Percentiles rank a stretch among this genome's conserved stretches.
Conservation (phyloP, 2,888 invertebrate species). For the Lochmaea crataegi region DNA sequence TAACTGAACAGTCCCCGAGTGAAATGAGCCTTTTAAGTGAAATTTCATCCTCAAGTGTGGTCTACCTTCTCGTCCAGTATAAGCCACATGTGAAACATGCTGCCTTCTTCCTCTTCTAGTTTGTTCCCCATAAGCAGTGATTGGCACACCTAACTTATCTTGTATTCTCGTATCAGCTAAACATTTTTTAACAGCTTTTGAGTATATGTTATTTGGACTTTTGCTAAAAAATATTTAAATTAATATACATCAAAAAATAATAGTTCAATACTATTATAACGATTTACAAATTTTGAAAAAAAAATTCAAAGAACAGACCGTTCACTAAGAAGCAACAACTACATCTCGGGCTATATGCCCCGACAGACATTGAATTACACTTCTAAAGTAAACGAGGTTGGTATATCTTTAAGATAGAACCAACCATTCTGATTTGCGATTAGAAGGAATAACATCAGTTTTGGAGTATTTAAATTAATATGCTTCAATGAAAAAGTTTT, state of each 20-base stretch:
- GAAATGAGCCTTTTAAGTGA: slow-evolving; percentile 85
- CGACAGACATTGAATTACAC: too few species aligned
- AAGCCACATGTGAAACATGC: slow-evolving; percentile 84
- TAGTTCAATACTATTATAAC: too few species aligned
- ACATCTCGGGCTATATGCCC: too few species aligned
- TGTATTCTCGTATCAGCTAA: slow-evolving; percentile 79
- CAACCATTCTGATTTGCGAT: too few species aligned
- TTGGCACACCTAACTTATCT: slow-evolving; percentile 89
- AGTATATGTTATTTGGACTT: slow-evolving; percentile 88
- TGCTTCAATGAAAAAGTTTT: background rate
- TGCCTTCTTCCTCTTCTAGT: slow-evolving; percentile 77
- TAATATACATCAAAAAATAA: too few species aligned
- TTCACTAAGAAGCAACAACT: too few species aligned
- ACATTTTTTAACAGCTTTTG: slow-evolving; percentile 81
- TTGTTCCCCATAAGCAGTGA: slow-evolving; percentile 91
- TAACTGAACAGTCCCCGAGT: slow-evolving; percentile 85
- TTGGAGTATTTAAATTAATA: background rate
- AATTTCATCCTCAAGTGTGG: slow-evolving; percentile 90
- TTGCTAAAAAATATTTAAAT: slow-evolving; percentile 66
- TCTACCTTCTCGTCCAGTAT: slow-evolving; percentile 76
- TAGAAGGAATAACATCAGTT: too few species aligned
- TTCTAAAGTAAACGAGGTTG: too few species aligned
- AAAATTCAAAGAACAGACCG: too few species aligned
- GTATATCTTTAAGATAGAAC: too few species aligned
- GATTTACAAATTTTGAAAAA: too few species aligned